Conservation (phyloP, 1,140 invertebrate genomes). For the Steinernema khuongi region DNA sequence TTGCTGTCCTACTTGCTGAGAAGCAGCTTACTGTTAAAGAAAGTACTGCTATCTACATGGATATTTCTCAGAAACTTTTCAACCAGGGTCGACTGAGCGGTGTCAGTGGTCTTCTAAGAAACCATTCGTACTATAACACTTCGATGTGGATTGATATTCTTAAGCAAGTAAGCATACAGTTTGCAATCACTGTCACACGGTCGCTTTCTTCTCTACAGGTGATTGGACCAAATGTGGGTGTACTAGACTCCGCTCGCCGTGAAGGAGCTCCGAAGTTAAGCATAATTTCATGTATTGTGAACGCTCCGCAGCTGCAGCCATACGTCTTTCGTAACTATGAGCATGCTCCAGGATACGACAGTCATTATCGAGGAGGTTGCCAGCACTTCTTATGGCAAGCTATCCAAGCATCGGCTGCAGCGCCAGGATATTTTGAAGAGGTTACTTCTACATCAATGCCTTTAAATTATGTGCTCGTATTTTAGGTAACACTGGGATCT, state of each 20-base stretch:
- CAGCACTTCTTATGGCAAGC: conserved; percentile 77
- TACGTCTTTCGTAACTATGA: conserved; percentile 85
- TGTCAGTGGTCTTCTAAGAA: conserved; percentile 74
- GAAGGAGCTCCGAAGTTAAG: conserved; percentile 36
- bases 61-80: conserved; percentile 50
- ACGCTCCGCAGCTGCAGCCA: conserved; percentile 72
- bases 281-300: conserved; percentile 65
- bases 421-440: conserved; percentile 85
- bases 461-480: neutral
- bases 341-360: conserved; percentile 70
- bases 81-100: conserved; percentile 64
- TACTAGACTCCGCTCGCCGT: conserved; percentile 42
- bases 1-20: conserved; percentile 59
- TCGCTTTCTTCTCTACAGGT: conserved; percentile 30
- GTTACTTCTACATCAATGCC: conserved; percentile 62
- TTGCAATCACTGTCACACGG: neutral
- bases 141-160: conserved; percentile 76
- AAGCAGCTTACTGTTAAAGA: conserved; percentile 46
- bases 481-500: conserved; percentile 38
- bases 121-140: conserved; percentile 84
- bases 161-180: conserved; percentile 58
- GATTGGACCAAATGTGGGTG: conserved; percentile 30
- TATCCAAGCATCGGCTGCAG: conserved; percentile 80
- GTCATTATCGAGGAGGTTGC: conserved; percentile 73
- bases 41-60: conserved; percentile 47